Percentiles rank a stretch among this genome's conserved stretches.
phyloP scores from a whole-genome alignment of 2,113 vertebrate species.

The Struthio camelus region DNA sequence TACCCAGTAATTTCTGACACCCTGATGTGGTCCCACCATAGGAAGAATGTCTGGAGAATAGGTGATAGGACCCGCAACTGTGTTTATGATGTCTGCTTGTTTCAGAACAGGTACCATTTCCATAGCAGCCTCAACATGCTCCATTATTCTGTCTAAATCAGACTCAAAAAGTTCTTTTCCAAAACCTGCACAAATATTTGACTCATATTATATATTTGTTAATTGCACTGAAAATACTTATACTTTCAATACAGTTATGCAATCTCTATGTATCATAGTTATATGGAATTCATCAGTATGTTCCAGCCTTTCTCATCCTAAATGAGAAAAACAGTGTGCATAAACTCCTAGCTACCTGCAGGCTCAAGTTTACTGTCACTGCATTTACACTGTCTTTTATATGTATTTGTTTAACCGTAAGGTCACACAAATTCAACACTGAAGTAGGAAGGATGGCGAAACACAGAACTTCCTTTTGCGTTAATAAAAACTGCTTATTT shows the following conservation, averaged over 20 bases:
- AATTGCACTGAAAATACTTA: neutral
- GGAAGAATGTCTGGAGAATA: constrained; percentile 96
- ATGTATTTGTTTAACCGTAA: constrained; percentile 42
- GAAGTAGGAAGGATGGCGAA: neutral
- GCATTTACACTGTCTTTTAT: constrained; percentile 4
- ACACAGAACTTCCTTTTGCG: neutral
- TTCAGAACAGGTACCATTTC: constrained; percentile 92
- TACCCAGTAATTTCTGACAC: constrained; percentile 93
- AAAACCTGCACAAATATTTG: constrained; percentile 82
- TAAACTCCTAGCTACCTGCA: neutral
- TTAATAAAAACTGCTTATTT: neutral
- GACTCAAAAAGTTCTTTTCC: constrained; percentile 98
- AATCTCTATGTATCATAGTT: neutral
- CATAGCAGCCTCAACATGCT: constrained; percentile 93
- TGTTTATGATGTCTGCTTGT: constrained; percentile 91
- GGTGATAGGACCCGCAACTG: constrained; percentile 94
- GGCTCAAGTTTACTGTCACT: constrained; percentile 12
- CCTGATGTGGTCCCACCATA: constrained; percentile 94
- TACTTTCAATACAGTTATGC: neutral
- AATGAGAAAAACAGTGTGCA: neutral
- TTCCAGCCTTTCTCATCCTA: neutral
- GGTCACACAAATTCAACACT: constrained; percentile 18
- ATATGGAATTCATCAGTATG: neutral
- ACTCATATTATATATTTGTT: neutral
- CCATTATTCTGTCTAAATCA: constrained; percentile 94